Conservation (phyloP, 35 echinoderm and acorn worm species). For the Patiria miniata region DNA sequence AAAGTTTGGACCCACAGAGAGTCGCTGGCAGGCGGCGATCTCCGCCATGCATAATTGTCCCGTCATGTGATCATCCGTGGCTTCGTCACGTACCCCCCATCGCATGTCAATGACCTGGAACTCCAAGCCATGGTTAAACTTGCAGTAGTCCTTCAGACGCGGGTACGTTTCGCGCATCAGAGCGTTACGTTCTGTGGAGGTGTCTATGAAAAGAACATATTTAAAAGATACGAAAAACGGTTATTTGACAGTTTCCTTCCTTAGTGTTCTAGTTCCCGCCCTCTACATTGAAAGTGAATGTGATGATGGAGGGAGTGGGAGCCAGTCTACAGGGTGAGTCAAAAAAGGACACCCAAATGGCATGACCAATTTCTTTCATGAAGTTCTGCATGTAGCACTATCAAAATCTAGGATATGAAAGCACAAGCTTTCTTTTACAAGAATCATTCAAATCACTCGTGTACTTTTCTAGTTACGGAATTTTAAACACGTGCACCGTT, state of each 20-base stretch:
- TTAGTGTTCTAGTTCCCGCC: background rate
- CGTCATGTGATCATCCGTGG: slow-evolving; percentile 85
- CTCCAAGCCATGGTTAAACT: slow-evolving; percentile 44
- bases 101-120: slow-evolving; percentile 87
- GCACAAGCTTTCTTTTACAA: too few species aligned
- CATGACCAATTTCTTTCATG: too few species aligned
- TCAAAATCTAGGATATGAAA: too few species aligned
- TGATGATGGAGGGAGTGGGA: background rate
- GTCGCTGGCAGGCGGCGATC: slow-evolving; percentile 60
- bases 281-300: background rate
- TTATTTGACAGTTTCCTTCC: background rate
- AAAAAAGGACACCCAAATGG: too few species aligned
- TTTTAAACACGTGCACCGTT: too few species aligned
- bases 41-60: slow-evolving; percentile 71
- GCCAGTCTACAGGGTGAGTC: background rate
- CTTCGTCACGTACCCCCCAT: slow-evolving; percentile 85
- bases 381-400: too few species aligned
- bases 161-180: slow-evolving; percentile 47
- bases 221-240: background rate
- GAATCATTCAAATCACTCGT: too few species aligned
- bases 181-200: slow-evolving; percentile 46
- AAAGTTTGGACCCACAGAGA: slow-evolving; percentile 80
- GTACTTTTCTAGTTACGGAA: too few species aligned
- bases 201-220: too few species aligned
- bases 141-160: slow-evolving; percentile 55